phyloP scores from a whole-genome alignment of 2,888 invertebrate species.

The Apantesis nais region DNA sequence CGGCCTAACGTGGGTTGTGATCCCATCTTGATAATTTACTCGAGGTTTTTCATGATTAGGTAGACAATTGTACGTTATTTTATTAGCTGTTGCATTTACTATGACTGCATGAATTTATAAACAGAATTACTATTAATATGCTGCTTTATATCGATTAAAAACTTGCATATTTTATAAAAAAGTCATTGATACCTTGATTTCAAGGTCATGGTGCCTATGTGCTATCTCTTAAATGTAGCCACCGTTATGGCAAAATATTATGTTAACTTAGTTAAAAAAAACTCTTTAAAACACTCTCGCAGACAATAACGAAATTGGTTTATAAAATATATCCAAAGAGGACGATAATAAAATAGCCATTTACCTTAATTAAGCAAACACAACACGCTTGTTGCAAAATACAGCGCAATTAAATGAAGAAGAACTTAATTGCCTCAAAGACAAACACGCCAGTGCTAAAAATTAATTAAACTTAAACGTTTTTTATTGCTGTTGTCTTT shows the following conservation, averaged over 20 bases:
- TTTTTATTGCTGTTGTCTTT: constrained; percentile 27
- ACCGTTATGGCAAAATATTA: not conserved
- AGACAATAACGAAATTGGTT: not conserved
- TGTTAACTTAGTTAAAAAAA: not conserved
- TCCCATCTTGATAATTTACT: not conserved
- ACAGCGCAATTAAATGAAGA: constrained; percentile 4
- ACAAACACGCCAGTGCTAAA: constrained; percentile 17
- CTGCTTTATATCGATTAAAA: not conserved
- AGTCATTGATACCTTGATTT: no score
- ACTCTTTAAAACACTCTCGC: not conserved
- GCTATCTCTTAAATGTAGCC: not conserved
- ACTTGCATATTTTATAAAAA: not conserved
- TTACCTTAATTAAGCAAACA: constrained; percentile 5
- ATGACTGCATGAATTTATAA: not conserved
- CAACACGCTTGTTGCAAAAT: not conserved
- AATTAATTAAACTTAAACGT: constrained; percentile 19
- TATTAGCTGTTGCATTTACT: not conserved
- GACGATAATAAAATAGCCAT: not conserved
- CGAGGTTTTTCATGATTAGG: not conserved
- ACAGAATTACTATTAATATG: not conserved
- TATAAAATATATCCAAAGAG: not conserved
- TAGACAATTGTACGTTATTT: not conserved
- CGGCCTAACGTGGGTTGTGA: not conserved
- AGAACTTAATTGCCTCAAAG: constrained; percentile 17
- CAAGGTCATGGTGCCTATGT: not conserved